Conservation (phyloP, 2,113 vertebrate species). For the Myotis yumanensis region DNA sequence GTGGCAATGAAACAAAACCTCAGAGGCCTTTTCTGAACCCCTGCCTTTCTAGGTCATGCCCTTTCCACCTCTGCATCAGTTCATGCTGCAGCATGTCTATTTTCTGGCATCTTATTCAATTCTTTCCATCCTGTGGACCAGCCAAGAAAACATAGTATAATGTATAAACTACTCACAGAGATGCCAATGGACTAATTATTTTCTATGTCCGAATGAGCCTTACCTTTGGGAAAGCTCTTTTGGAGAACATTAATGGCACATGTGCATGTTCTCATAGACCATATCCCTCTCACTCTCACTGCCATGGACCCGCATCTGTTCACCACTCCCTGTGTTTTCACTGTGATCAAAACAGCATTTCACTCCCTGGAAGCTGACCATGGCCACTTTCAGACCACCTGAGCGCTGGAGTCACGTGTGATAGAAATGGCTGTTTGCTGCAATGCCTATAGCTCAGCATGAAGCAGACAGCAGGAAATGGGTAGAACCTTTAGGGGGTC, state of each 20-base stretch:
- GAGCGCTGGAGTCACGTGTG: neutral
- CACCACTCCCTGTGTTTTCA: neutral
- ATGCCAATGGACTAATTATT: neutral
- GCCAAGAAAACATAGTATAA: neutral
- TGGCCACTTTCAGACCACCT: neutral
- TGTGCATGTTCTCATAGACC: neutral
- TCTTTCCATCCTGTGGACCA: neutral
- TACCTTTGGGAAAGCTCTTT: neutral
- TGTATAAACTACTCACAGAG: neutral
- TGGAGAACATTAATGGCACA: neutral
- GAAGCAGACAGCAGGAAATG: neutral
- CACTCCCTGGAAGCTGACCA: neutral
- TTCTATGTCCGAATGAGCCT: neutral
- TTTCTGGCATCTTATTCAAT: neutral
- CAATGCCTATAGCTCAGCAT: neutral
- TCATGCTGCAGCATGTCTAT: neutral
- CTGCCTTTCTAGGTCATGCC: neutral
- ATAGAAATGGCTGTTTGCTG: neutral
- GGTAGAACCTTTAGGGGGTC: neutral
- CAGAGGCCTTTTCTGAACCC: neutral
- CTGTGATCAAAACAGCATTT: neutral
- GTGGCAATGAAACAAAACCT: conserved; percentile 58
- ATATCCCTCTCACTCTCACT: neutral
- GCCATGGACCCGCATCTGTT: neutral
- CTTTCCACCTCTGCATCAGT: neutral